These are phyloP conservation scores for Heterodera filipjevi DNA, from an alignment of 2,888 invertebrate species.

Conservation along the genomic window DNA sequence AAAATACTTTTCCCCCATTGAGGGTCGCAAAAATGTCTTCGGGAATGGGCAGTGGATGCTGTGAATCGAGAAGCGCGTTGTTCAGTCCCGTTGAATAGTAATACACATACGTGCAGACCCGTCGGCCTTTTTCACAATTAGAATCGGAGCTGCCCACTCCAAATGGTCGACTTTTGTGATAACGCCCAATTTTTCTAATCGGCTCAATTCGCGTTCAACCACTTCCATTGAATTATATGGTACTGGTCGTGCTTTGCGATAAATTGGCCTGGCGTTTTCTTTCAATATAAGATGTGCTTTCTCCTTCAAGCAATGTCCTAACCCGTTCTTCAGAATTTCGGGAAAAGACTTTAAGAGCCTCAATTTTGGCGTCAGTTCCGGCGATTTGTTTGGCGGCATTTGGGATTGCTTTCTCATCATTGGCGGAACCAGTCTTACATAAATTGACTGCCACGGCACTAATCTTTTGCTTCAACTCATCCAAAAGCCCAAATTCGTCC, in stretches of 20 bases:
- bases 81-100: constrained; percentile 50
- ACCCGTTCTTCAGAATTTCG: neutral
- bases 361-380: neutral
- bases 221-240: constrained; percentile 16
- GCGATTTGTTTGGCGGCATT: neutral
- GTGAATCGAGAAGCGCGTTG: constrained; percentile 37
- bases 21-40: constrained; percentile 46
- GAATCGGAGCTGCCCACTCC: constrained; percentile 50
- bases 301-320: neutral
- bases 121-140: constrained; percentile 45
- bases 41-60: constrained; percentile 46
- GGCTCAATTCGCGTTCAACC: constrained; percentile 38
- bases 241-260: constrained; percentile 22
- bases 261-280: constrained; percentile 7
- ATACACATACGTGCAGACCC: constrained; percentile 48
- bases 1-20: constrained; percentile 45
- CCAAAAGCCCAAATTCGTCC: constrained; percentile 18
- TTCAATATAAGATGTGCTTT: constrained; percentile 10
- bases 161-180: constrained; percentile 41
- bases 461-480: constrained; percentile 3
- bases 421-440: neutral
- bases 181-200: constrained; percentile 37
- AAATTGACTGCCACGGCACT: neutral
- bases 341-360: neutral
- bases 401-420: neutral